Base-by-base conservation (phyloP, 1,140 invertebrate species). In the Reticulitermes speratus region DNA sequence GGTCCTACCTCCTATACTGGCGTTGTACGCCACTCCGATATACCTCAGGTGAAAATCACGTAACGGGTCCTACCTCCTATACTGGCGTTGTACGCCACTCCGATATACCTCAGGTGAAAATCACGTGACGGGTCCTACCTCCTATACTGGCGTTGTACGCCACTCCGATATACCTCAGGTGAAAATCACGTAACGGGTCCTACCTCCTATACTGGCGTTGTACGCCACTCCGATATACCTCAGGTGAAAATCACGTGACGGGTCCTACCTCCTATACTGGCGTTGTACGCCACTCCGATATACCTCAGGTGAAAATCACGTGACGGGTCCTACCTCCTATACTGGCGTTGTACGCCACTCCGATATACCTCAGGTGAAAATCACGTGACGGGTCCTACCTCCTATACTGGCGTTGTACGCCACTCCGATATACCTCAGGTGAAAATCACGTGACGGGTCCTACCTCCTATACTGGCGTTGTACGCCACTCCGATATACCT, bases 131-230 rank as follows among this genome's bases (percentile, higher is more conserved):
- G 87, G 48, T 90, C 90, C 93, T 91, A 96, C 97, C 97, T 90
- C 97, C 97, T 89, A 98, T 97, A 90, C 96, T 97, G 45, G 97
- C 95, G 91, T 98, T 98, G 91, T 97, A 98, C n/a, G n/a, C n/a
- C n/a, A n/a, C n/a, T n/a, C n/a, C n/a, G n/a, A n/a, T 48, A 48
- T 16, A 48, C 16, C 48, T 12, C 38, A 38, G 38, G 38, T 38
- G 38, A 2, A 38, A 38, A 38, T 38, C 2, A 2, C 38, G 38
- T 38, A 5, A 32, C 83, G 84, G 87, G 48, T 90, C 90, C 93
- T 91, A 96, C 97, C 97, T 90, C 97, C 97, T 89, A 98, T 97
- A 90, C 96, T 97, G 45, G 97, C 95, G 91, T 98, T 98, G 91
- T 97, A 98, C n/a, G n/a, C n/a, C n/a, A n/a, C n/a, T n/a, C n/a